These are phyloP conservation scores for Calypte anna DNA, from an alignment of 2,113 vertebrate genomes.

Conservation along the genomic window DNA sequence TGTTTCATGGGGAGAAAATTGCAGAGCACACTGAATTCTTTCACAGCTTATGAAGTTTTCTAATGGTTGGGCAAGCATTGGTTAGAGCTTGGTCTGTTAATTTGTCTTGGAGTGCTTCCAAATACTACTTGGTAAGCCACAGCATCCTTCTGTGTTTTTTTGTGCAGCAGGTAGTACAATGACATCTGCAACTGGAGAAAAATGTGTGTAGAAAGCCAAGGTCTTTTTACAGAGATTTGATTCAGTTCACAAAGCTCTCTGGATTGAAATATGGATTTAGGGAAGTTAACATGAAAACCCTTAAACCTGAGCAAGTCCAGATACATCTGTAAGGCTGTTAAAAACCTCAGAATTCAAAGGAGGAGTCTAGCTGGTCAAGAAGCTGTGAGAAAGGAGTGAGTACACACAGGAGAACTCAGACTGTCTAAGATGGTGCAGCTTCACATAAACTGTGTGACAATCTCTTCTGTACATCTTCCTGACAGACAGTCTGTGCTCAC, in stretches of 20 bases:
- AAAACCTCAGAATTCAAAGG: background rate
- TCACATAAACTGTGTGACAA: background rate
- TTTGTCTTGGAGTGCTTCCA: constrained; percentile 43
- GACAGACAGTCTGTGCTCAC: background rate
- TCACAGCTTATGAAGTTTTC: constrained; percentile 26
- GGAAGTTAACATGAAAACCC: background rate
- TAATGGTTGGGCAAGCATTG: background rate
- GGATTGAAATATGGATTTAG: background rate
- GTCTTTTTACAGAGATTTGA: background rate
- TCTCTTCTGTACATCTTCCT: background rate
- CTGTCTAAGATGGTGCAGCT: background rate
- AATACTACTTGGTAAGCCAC: constrained; percentile 15
- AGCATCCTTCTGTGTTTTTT: constrained; percentile 18
- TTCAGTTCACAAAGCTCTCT: background rate
- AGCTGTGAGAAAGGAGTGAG: background rate
- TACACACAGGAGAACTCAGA: background rate
- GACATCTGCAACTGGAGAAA: background rate
- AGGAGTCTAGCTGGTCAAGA: background rate
- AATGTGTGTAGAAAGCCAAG: background rate
- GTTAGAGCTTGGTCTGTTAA: constrained; percentile 31
- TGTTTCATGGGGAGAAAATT: background rate
- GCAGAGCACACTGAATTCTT: constrained; percentile 22
- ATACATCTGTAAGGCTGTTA: background rate
- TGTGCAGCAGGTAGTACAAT: background rate
- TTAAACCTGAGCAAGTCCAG: background rate